phyloP scores from a whole-genome alignment of 2,797 vertebrate species.

The Tokudaia tokunoshimensis region DNA sequence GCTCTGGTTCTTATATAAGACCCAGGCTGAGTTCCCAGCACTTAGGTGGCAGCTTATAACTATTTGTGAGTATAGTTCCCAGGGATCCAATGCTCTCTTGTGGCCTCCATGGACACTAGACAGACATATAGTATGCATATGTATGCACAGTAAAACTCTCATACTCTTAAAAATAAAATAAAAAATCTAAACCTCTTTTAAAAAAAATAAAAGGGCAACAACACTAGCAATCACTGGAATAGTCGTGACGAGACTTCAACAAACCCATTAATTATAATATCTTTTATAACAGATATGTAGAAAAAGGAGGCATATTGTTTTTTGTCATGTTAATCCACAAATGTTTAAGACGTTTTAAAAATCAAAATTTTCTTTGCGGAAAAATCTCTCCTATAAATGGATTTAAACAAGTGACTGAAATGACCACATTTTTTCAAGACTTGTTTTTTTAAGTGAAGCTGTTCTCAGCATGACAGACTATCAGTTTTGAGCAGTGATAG shows the following conservation, averaged over 20 bases:
- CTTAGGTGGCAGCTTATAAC: neutral
- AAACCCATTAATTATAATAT: neutral
- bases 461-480: neutral
- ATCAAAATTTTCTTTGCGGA: neutral
- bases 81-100: neutral
- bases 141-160: neutral
- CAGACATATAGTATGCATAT: neutral
- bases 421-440: neutral
- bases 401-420: constrained; percentile 34
- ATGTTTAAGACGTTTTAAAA: constrained; percentile 1
- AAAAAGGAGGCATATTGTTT: neutral
- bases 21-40: neutral
- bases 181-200: neutral
- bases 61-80: neutral
- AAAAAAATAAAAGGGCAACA: neutral
- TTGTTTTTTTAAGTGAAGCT: neutral
- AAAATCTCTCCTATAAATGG: neutral
- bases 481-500: neutral
- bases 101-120: neutral
- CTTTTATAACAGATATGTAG: neutral
- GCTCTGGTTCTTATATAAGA: neutral
- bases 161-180: neutral
- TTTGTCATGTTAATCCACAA: neutral
- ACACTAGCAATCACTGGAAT: neutral
- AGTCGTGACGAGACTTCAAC: neutral